Percentiles rank a stretch among this genome's conserved stretches.
Conservation (phyloP, 2,797 vertebrate genomes). For the Leptoclinus maculatus region DNA sequence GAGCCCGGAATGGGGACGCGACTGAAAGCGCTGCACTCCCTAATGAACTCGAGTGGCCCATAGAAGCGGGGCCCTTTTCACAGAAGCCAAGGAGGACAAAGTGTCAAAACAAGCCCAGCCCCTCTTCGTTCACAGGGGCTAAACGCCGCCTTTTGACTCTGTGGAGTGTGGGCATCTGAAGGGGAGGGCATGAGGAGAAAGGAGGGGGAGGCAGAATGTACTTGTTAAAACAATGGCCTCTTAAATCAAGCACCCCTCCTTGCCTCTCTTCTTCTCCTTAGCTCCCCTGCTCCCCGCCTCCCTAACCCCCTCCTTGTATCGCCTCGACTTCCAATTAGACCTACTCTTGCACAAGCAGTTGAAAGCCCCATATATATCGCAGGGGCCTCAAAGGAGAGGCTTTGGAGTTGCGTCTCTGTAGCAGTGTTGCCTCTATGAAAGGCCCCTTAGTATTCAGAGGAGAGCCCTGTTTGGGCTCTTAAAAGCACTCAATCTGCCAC, state of each 20-base stretch:
- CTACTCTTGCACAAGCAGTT: slow-evolving; percentile 72
- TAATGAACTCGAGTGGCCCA: slow-evolving; percentile 87
- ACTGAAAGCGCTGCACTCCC: slow-evolving; percentile 81
- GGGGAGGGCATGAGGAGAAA: slow-evolving; percentile 76
- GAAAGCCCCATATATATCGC: slow-evolving; percentile 72
- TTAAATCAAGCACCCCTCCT: slow-evolving; percentile 79
- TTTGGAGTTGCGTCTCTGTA: slow-evolving; percentile 75
- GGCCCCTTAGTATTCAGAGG: slow-evolving; percentile 74
- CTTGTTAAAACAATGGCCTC: slow-evolving; percentile 83
- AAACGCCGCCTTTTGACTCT: slow-evolving; percentile 86
- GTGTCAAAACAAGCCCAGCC: slow-evolving; percentile 87
- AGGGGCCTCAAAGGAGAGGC: slow-evolving; percentile 72
- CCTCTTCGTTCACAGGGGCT: slow-evolving; percentile 78
- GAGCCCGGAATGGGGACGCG: slow-evolving; percentile 76
- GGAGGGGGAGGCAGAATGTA: slow-evolving; percentile 78
- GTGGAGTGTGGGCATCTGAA: slow-evolving; percentile 81
- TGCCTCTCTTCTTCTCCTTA: slow-evolving; percentile 69
- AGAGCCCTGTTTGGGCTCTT: slow-evolving; percentile 71
- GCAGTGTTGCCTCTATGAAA: slow-evolving; percentile 69
- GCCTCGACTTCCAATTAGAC: slow-evolving; percentile 77
- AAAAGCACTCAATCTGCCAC: slow-evolving; percentile 72
- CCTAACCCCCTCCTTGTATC: slow-evolving; percentile 61
- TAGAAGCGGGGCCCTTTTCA: slow-evolving; percentile 78
- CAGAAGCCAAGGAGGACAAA: slow-evolving; percentile 82
- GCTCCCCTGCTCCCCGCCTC: slow-evolving; percentile 48